Evolutionary conservation across 64 coral and sea anemone genomes (phyloP), one percentile per base, ranked within the genome.

Genomic region (Pachyseris speciosa): DNA sequence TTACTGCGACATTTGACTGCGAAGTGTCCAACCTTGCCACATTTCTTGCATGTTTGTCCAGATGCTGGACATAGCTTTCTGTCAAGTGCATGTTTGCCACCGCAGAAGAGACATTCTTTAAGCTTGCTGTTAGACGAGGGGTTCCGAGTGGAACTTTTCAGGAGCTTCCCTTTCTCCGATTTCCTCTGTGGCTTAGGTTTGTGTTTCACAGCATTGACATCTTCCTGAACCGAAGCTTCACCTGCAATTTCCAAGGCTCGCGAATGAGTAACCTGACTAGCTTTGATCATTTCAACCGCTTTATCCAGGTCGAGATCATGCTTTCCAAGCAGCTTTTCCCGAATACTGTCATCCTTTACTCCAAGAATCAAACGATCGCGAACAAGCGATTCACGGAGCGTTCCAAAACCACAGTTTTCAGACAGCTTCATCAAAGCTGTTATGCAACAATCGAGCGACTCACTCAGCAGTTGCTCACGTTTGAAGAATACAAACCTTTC

Each of bases 211-310:
- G 20, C 0, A 22, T 25, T 6, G 26, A 63, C 24, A 63, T n/a
- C 22, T 63, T 63, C 59, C 4, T 59, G 10, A 59, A 16, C 53
- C 17, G 22, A 63, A 26, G 26, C 8, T 63, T 63, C 59, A 6
- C 24, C 22, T 25, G 59, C 20, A 27, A 63, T 63, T 9, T 63
- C 22, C 24, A 9, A 6, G 26, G 67, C 84, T 87, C 66, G 84
- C 84, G 84, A 87, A 37, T 87, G 84, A 87, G 84, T 87, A 72
- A 87, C 84, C 55, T 87, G 84, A 72, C 67, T 87, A 72, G 65
- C 72, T 27, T 74, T 87, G 85, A 74, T 74, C 38, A 58, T 87
- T 74, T 84, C 78, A 26, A 92, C 41, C 11, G 53, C 67, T 76
- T 78, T 78, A 61, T 93, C 53, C 22, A 80, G 63, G 60, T 87